Percentiles rank a stretch among this genome's conserved stretches.
Evolutionary conservation across 2,888 invertebrate genomes (phyloP).

Genomic region (Diplolepis rosae): DNA sequence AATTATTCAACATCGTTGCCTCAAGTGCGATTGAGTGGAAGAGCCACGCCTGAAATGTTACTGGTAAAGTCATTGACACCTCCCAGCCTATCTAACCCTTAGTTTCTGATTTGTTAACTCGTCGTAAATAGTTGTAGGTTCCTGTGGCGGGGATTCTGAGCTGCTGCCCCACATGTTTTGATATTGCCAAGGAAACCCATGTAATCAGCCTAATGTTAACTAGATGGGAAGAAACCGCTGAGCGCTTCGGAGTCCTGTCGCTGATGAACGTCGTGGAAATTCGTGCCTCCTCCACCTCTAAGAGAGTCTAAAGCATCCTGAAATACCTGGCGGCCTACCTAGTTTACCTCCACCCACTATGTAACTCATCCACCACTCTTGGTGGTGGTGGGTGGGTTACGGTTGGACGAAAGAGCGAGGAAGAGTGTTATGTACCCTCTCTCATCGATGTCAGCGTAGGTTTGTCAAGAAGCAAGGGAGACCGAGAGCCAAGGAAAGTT

Average conservation of each 20-base stretch:
- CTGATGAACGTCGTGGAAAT: constrained; percentile 38
- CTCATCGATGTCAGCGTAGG: constrained; percentile 16
- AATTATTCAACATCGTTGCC: not conserved
- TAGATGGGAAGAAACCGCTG: too few species aligned
- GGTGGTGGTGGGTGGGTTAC: not conserved
- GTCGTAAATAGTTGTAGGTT: not conserved
- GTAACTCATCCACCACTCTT: not conserved
- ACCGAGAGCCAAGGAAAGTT: constrained; percentile 19
- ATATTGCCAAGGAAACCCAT: not conserved
- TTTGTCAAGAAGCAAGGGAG: constrained; percentile 20
- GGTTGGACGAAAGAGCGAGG: constrained; percentile 23
- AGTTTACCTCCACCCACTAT: constrained; percentile 21
- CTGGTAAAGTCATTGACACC: constrained; percentile 20
- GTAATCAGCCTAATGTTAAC: not conserved
- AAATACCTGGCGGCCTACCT: constrained; percentile 51
- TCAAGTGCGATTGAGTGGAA: not conserved
- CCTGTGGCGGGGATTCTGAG: not conserved
- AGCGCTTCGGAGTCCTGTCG: not conserved
- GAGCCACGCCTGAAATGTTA: constrained; percentile 23
- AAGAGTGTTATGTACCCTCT: constrained; percentile 25
- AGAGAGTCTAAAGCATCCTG: constrained; percentile 40
- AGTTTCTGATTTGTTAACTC: not conserved
- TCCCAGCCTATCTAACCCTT: not conserved
- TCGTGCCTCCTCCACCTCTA: constrained; percentile 34
- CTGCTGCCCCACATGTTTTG: not conserved